Conservation (phyloP, 2,113 vertebrate species). For the Rousettus leschenaultii region DNA sequence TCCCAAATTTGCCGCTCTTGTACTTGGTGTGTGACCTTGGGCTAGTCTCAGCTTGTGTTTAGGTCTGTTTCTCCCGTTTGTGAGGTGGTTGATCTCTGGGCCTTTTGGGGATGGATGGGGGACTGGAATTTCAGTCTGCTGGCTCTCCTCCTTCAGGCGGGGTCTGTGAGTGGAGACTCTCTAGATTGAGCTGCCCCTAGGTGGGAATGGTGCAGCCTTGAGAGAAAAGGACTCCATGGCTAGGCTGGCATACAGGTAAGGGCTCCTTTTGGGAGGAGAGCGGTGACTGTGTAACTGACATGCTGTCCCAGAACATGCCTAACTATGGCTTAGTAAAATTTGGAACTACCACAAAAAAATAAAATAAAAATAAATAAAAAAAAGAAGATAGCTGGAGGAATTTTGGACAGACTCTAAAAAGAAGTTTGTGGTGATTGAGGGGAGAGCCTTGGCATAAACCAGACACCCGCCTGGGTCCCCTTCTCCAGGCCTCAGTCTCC, state of each 20-base stretch:
- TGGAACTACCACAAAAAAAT: neutral
- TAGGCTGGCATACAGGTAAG: neutral
- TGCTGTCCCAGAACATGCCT: neutral
- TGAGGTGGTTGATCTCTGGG: neutral
- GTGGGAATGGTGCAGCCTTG: neutral
- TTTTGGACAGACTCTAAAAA: neutral
- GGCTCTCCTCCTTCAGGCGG: neutral
- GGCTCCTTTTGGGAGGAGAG: neutral
- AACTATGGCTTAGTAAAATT: neutral
- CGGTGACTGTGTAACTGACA: neutral
- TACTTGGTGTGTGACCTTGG: constrained; percentile 67
- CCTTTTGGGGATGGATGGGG: neutral
- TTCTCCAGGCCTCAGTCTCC: neutral
- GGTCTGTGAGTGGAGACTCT: neutral
- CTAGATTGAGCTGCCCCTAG: neutral
- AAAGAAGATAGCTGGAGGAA: neutral
- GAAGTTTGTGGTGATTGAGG: neutral
- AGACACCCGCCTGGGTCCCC: neutral
- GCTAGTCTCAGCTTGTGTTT: constrained; percentile 27
- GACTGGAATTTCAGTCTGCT: constrained; percentile 25
- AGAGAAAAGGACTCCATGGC: constrained; percentile 1
- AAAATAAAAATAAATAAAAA: too few relatives aligned
- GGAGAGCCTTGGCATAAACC: neutral
- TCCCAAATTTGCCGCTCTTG: neutral
- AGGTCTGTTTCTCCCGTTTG: neutral